Evolutionary conservation across 2,888 invertebrate species (phyloP).

Genomic region (Drosophila borealis): DNA sequence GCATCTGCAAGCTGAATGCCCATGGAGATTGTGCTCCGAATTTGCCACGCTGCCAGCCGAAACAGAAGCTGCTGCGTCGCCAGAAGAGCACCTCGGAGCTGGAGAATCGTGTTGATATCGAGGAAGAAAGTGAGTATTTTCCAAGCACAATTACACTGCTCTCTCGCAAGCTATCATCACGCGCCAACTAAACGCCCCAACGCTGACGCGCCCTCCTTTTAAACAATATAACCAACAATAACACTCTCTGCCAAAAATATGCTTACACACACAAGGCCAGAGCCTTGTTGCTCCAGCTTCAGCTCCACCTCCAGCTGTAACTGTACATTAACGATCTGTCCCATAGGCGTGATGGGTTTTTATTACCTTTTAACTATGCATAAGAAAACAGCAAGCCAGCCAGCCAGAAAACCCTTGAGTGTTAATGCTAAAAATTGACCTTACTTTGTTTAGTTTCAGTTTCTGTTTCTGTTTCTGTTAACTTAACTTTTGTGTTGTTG

Average conservation of each 20-base stretch:
- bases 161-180: slow-evolving; percentile 39
- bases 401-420: slow-evolving; percentile 19
- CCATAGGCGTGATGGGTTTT: slow-evolving; percentile 55
- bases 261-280: slow-evolving; percentile 13
- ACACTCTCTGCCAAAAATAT: slow-evolving; percentile 24
- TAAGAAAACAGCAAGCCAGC: slow-evolving; percentile 10
- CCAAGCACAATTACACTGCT: slow-evolving; percentile 37
- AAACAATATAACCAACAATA: slow-evolving; percentile 9
- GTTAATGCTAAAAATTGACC: slow-evolving; percentile 44
- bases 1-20: slow-evolving; percentile 95
- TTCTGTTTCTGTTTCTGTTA: slow-evolving; percentile 4
- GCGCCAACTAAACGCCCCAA: slow-evolving; percentile 25
- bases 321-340: slow-evolving; percentile 42
- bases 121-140: slow-evolving; percentile 92
- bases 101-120: slow-evolving; percentile 89
- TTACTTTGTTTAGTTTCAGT: slow-evolving; percentile 25
- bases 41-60: slow-evolving; percentile 93
- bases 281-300: slow-evolving; percentile 2
- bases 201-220: neutral
- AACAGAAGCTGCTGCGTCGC: slow-evolving; percentile 92
- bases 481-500: slow-evolving; percentile 9
- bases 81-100: slow-evolving; percentile 96
- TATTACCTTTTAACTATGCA: slow-evolving; percentile 28
- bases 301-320: slow-evolving; percentile 9
- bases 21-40: slow-evolving; percentile 95